Evolutionary conservation across 2,113 vertebrate species (phyloP).

Genomic region (Mormyrus lacerda): DNA sequence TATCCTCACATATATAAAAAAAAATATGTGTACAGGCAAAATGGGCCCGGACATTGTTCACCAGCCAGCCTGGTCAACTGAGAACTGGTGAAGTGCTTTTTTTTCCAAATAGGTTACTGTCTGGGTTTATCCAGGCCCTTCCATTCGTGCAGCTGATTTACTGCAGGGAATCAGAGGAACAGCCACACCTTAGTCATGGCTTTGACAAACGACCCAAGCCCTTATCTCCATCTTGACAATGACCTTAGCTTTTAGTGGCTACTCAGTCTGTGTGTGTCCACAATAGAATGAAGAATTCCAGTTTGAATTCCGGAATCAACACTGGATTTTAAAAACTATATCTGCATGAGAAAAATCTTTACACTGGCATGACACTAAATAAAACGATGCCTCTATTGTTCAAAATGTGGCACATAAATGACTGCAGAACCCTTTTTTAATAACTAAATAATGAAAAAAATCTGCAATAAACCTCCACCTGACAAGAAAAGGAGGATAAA

Average conservation of each 20-base stretch:
- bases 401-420: neutral
- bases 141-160: constrained; percentile 62
- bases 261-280: constrained; percentile 5
- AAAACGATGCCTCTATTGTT: neutral
- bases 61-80: constrained; percentile 32
- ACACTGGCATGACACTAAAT: neutral
- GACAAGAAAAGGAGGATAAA: neutral
- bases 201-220: constrained; percentile 49
- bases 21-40: constrained; percentile 24
- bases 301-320: neutral
- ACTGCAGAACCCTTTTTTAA: neutral
- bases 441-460: neutral
- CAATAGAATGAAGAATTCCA: neutral
- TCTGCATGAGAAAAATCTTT: neutral
- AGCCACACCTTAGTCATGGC: constrained; percentile 41
- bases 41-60: constrained; percentile 45
- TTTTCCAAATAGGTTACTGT: constrained; percentile 48
- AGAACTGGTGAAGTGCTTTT: constrained; percentile 46
- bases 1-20: constrained; percentile 16
- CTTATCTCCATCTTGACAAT: constrained; percentile 46
- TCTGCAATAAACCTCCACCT: neutral
- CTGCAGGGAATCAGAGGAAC: constrained; percentile 52
- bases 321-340: neutral
- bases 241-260: constrained; percentile 34
- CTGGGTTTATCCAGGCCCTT: constrained; percentile 56